Base-by-base conservation (phyloP, 2,113 vertebrate genomes). In the Cebus imitator region DNA sequence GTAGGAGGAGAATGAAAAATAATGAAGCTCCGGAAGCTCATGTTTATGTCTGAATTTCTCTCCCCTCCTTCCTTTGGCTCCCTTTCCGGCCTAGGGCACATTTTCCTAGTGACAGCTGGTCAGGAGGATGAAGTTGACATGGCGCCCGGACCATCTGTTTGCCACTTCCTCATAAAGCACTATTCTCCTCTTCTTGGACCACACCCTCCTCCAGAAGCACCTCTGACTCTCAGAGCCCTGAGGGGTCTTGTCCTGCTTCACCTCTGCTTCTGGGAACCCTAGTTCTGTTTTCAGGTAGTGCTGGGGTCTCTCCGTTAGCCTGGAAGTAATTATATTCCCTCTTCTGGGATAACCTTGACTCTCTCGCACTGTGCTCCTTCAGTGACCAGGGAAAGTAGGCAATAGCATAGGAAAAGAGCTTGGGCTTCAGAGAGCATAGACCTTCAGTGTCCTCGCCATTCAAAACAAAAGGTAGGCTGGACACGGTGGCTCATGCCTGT, bases 51-150 rank as follows among this genome's bases (percentile, higher is more conserved):
- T 70, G 87, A 3, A 30, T 72, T 66, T 50, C 58, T 78, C 90
- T 84, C 23, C 35, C 58, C 17, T 58, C 50, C 25, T 37, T 58
- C 35, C 52, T 72, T 5, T 75, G 79, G 40, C 45, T 82, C 40
- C 91, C 17, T 82, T 82, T 48, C 58, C 82, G 91, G 86, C 75
- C 32, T 5, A 35, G 55, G 95, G 55, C 73, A 30, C n/a, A 10
- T 78, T 57, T 92, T 37, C 81, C 55, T 45, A 35, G 58, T 37
- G 87, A 95, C 87, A 94, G 87, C 90, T 92, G 80, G 87, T 55
- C 72, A 93, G 90, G 89, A 89, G 78, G 68, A 82, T 16, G 80
- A 50, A 43, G 80, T 0, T 10, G 40, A 58, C 40, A 52, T 0
- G 85, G 14, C 0, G 1, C 37, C 32, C 27, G 82, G 32, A 32